A percentile compares a stretch with the other conserved stretches of the same genome.
Conservation (phyloP, 2,888 invertebrate species). For the Carcina quercana region DNA sequence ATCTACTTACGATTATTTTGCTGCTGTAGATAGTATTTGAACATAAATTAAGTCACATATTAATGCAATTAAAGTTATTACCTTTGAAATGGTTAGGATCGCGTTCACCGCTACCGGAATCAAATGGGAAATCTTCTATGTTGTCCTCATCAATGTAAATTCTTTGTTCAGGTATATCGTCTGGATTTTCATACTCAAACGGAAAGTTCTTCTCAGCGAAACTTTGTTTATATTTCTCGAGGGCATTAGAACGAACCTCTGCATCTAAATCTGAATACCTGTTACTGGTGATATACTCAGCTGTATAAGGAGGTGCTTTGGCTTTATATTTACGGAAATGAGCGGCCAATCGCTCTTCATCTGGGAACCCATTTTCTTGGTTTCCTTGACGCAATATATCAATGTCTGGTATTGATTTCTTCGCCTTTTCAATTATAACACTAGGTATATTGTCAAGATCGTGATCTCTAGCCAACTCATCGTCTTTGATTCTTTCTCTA, state of each 20-base stretch:
- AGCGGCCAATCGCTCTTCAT: slow-evolving; percentile 68
- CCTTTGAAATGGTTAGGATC: slow-evolving; percentile 51
- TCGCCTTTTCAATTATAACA: slow-evolving; percentile 43
- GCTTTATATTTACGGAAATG: slow-evolving; percentile 57
- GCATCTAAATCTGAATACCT: slow-evolving; percentile 56
- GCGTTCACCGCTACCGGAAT: slow-evolving; percentile 58
- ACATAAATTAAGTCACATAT: too few species aligned
- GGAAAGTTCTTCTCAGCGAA: slow-evolving; percentile 63
- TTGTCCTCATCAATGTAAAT: slow-evolving; percentile 73
- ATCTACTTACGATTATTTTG: too few species aligned
- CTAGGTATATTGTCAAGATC: slow-evolving; percentile 23
- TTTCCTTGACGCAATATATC: slow-evolving; percentile 31
- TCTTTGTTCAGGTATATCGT: slow-evolving; percentile 69
- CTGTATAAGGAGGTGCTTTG: slow-evolving; percentile 51
- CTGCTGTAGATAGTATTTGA: too few species aligned
- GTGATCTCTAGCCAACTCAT: slow-evolving; percentile 32
- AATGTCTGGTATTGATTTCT: slow-evolving; percentile 44
- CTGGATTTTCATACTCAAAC: slow-evolving; percentile 62
- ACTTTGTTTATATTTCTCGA: slow-evolving; percentile 62
- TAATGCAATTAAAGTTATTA: slow-evolving; percentile 22
- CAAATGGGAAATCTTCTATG: slow-evolving; percentile 52
- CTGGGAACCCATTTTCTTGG: slow-evolving; percentile 41
- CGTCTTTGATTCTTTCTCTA: slow-evolving; percentile 54
- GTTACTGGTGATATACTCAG: slow-evolving; percentile 57
- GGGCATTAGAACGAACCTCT: slow-evolving; percentile 56